A percentile compares a stretch with the other conserved stretches of the same genome.
Conservation (phyloP, 2,888 invertebrate species). For the Trilocha varians region DNA sequence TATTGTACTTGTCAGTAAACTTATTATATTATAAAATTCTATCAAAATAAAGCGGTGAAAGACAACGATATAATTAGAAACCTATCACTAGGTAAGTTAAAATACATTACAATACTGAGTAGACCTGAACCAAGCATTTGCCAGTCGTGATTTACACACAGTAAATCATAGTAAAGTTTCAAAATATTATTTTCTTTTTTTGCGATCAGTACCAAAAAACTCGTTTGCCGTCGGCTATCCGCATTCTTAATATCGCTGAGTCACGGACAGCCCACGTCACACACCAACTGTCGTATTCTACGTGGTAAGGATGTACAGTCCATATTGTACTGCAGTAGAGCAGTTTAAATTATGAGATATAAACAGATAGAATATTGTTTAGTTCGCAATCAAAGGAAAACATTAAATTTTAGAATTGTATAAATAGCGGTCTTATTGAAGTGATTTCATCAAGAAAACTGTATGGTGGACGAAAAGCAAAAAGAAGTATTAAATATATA, state of each 20-base stretch:
- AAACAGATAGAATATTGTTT: no score
- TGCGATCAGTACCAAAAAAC: slow-evolving; percentile 15
- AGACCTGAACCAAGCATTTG: not conserved
- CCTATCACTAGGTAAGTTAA: no score
- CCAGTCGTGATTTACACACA: not conserved
- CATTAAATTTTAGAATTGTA: no score
- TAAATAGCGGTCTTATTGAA: no score
- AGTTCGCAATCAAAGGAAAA: no score
- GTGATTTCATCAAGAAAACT: no score
- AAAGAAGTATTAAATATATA: no score
- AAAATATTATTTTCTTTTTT: slow-evolving; percentile 6
- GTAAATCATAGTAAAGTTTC: not conserved
- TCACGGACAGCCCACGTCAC: slow-evolving; percentile 23
- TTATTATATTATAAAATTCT: not conserved
- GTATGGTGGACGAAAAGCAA: no score
- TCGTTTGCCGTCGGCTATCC: slow-evolving; percentile 17
- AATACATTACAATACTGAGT: no score
- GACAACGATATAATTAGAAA: no score
- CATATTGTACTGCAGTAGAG: not conserved
- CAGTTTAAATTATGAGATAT: not conserved
- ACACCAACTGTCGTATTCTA: slow-evolving; percentile 10
- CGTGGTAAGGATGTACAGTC: not conserved
- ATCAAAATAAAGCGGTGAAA: not conserved
- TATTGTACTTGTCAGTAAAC: no score
- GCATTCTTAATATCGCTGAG: slow-evolving; percentile 29